A percentile compares a stretch with the other conserved stretches of the same genome.
Evolutionary conservation across 1,140 invertebrate species (phyloP).

Genomic region (Helicoverpa zea): DNA sequence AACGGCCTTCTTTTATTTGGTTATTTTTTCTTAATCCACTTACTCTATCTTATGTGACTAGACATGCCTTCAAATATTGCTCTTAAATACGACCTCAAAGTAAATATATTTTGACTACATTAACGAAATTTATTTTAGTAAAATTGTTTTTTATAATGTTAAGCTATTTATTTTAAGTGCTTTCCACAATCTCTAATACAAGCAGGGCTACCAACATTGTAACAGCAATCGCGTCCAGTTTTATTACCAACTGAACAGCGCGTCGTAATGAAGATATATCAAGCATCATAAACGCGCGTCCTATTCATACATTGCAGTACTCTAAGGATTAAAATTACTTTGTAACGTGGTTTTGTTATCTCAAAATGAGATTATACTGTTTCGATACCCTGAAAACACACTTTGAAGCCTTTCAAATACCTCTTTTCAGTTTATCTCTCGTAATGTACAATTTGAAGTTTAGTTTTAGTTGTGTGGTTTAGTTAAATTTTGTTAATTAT

Average conservation of each 20-base stretch:
- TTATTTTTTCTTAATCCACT: too few relatives aligned
- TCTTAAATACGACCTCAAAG: too few relatives aligned
- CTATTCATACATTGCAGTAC: conserved; percentile 35
- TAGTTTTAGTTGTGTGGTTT: conserved; percentile 30
- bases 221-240: conserved; percentile 28
- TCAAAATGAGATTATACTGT: conserved; percentile 17
- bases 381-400: conserved; percentile 16
- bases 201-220: conserved; percentile 24
- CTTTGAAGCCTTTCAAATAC: conserved; percentile 25
- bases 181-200: conserved; percentile 13
- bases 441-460: not conserved
- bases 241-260: conserved; percentile 32
- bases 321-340: conserved; percentile 44
- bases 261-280: conserved; percentile 43
- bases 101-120: too few relatives aligned
- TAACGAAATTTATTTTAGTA: too few relatives aligned
- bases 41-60: too few relatives aligned
- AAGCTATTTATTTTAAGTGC: not conserved
- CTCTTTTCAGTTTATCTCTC: conserved; percentile 28
- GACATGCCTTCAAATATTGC: too few relatives aligned
- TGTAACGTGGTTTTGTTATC: conserved; percentile 39
- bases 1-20: too few relatives aligned
- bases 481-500: conserved; percentile 18
- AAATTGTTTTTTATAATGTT: too few relatives aligned
- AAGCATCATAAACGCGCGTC: conserved; percentile 24